Percentiles rank a stretch among this genome's conserved stretches.
Evolutionary conservation across 1,140 invertebrate genomes (phyloP).

Genomic region (Drosophila auraria): DNA sequence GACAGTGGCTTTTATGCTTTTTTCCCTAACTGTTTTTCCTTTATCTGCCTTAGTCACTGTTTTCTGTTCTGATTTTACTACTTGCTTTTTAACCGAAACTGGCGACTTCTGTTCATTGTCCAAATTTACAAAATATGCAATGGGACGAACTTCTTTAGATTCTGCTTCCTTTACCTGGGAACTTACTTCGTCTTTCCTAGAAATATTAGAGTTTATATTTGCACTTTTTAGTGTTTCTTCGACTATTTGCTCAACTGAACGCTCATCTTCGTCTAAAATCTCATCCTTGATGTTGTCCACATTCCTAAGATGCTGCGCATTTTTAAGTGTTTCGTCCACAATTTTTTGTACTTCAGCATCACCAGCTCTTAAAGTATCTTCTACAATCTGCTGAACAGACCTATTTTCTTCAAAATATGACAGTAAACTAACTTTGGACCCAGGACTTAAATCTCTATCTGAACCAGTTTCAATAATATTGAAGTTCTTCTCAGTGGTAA

Average conservation of each 20-base stretch:
- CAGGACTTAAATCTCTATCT: not conserved
- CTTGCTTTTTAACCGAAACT: constrained; percentile 11
- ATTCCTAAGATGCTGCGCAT: constrained; percentile 29
- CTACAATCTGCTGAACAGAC: constrained; percentile 70
- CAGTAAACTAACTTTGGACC: constrained; percentile 5
- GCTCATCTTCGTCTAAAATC: constrained; percentile 7
- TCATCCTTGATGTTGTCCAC: constrained; percentile 6
- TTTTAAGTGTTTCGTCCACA: constrained; percentile 63
- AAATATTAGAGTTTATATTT: not conserved
- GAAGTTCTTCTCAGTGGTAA: not conserved
- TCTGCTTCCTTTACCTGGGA: not conserved
- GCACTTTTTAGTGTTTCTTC: constrained; percentile 63
- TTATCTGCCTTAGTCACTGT: constrained; percentile 16
- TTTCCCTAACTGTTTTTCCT: constrained; percentile 9
- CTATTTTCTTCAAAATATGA: constrained; percentile 42
- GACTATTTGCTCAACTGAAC: constrained; percentile 65
- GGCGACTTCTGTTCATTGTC: constrained; percentile 36
- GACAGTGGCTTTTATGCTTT: not conserved
- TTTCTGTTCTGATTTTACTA: constrained; percentile 18
- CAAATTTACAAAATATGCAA: constrained; percentile 76
- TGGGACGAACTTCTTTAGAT: constrained; percentile 56
- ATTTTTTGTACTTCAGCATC: constrained; percentile 69
- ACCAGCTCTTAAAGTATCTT: constrained; percentile 69
- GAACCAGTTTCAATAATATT: not conserved
- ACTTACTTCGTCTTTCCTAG: not conserved